A percentile compares a stretch with the other conserved stretches of the same genome.
Conservation (phyloP, 2,113 vertebrate genomes). For the Phylloscopus trochilus region DNA sequence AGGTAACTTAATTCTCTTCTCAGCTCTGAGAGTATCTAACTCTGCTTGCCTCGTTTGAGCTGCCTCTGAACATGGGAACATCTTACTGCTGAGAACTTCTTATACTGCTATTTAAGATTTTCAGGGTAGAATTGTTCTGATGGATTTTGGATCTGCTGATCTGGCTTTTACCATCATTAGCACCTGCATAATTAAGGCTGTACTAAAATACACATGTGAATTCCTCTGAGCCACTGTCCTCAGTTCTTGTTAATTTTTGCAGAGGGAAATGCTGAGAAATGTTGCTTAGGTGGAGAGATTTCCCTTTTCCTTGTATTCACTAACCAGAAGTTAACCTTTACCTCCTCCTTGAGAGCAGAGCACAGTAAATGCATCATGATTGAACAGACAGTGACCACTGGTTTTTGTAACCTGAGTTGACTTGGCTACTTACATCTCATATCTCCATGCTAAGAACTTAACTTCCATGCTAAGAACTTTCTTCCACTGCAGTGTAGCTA, state of each 20-base stretch:
- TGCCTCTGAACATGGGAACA: background rate
- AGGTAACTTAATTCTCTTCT: conserved; percentile 71
- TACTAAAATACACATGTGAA: background rate
- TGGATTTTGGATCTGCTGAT: background rate
- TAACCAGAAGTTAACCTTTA: background rate
- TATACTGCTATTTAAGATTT: background rate
- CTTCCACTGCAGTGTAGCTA: background rate
- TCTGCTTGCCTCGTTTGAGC: background rate
- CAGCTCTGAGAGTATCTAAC: background rate
- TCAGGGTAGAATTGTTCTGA: background rate
- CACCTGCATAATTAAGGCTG: fast-evolving
- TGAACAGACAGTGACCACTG: background rate
- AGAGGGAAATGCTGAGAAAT: background rate
- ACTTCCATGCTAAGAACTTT: no score
- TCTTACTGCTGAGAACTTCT: background rate
- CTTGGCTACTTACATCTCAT: background rate
- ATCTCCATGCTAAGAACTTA: no score
- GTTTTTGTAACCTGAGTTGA: background rate
- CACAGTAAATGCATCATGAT: background rate
- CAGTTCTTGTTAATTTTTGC: background rate
- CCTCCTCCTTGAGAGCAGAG: background rate
- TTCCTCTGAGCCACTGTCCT: background rate
- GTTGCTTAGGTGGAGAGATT: background rate
- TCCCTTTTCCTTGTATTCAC: background rate
- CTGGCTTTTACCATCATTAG: background rate